Base-by-base conservation (phyloP, 2,888 invertebrate species). In the Drosophila mayaguana region DNA sequence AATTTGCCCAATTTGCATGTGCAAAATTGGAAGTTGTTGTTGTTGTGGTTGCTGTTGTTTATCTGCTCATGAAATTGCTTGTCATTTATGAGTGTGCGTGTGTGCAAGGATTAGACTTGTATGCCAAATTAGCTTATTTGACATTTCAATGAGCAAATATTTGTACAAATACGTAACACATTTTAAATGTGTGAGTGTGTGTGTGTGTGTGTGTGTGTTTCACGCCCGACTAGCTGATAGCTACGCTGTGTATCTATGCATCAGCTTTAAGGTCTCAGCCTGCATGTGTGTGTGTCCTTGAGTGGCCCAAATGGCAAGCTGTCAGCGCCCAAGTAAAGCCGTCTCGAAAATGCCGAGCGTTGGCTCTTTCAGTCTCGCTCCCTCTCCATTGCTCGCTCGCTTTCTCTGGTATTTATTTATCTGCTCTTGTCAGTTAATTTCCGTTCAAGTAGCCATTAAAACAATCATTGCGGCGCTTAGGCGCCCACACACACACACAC, bases 381-480 rank as follows among this genome's bases (percentile, higher is more conserved):
- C 2, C 38, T 14, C 16, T 6, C 22, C 28, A 1, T 7, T 28
- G 28, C 28, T 3, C 22, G 9, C 46, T 28, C 22, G 5, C 34
- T n/a, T 12, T 18, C 38, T 48, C 42, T 78, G 55, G 48, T 57
- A 66, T 81, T 81, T 79, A 75, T 83, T 88, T 86, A 86, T 90
- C 87, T 88, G 90, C 73, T 70, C 78, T 78, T 90, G 88, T 87
- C 90, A 88, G 81, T 90, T 88, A 88, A 90, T 90, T 90, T 88
- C 90, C 89, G 83, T 88, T 83, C 83, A 84, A 89, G 81, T 87
- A 83, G 80, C 84, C 84, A 87, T 89, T 87, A 79, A 90, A 88
- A 84, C 89, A 90, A 89, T 90, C 81, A 89, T 80, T 76, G 72
- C 74, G 70, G 62, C 79, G 79, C 81, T 87, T 83, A 88, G 82